These are phyloP conservation scores for Hydractinia symbiolongicarpus DNA, from an alignment of 30 jellyfish, hydroid and myxozoan species.

Conservation along the genomic window DNA sequence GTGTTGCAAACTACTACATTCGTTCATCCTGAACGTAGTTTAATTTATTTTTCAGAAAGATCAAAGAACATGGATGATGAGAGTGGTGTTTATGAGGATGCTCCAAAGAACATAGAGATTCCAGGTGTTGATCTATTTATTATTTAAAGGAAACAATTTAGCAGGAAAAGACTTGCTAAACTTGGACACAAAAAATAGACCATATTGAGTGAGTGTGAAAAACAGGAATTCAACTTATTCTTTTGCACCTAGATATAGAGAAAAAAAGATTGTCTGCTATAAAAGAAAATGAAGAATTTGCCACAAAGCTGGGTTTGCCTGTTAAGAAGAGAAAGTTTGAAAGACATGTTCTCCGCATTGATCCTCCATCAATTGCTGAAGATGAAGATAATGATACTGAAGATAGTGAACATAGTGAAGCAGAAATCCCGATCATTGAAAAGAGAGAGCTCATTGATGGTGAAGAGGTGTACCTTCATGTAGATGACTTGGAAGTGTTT, in stretches of 20 bases:
- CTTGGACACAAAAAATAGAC: not conserved
- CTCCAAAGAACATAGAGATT: too few relatives aligned
- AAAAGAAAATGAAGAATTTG: not conserved
- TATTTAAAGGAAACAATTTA: not conserved
- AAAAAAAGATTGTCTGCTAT: not conserved
- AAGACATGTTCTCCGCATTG: not conserved
- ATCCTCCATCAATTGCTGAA: constrained; percentile 1
- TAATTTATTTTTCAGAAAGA: too few relatives aligned
- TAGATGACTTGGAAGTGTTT: constrained; percentile 11
- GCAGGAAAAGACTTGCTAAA: constrained; percentile 6
- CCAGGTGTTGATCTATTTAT: too few relatives aligned
- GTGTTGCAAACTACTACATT: too few relatives aligned
- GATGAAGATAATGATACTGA: not conserved
- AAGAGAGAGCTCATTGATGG: constrained; percentile 6
- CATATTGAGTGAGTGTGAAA: not conserved
- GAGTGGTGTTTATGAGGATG: too few relatives aligned
- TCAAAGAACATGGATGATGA: too few relatives aligned
- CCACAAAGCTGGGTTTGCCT: not conserved
- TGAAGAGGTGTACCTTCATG: constrained; percentile 11
- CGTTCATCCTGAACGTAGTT: too few relatives aligned
- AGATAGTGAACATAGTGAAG: not conserved
- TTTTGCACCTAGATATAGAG: too few relatives aligned
- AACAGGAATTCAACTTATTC: too few relatives aligned
- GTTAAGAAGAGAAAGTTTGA: not conserved
- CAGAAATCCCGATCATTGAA: not conserved